Base-by-base conservation (phyloP, 2,888 invertebrate species). In the Plagodis dolabraria region DNA sequence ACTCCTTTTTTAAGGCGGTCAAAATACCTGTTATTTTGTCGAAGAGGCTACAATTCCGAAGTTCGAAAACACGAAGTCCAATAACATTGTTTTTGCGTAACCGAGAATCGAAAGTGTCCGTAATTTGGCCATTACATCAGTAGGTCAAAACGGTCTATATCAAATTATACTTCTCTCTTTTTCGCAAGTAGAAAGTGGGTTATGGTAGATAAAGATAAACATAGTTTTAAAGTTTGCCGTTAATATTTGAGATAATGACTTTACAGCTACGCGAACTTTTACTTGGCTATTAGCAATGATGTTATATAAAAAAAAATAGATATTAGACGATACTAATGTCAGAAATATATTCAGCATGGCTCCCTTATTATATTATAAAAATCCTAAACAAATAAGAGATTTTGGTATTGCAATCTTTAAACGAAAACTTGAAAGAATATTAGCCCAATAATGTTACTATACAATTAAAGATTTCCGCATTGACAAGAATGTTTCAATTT, bases 61-160 rank as follows among this genome's bases (percentile, higher is more conserved):
- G 42, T 9, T 42, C 9, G 5, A 6, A 42, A 9, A 42, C 10
- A 42, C 9, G 1, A 43, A 12, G 7, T 8, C 43, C 40, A 10
- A 33, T 40, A 36, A 7, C 36, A 46, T 42, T 47, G 51, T 57
- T 51, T 51, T 51, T 51, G 57, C 49, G 48, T 49, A 53, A 48
- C 44, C 44, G 33, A 54, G 33, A 60, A 59, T 59, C 59, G 59
- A 60, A 60, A 60, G 59, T 59, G 33, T 7, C 22, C 36, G 45
- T 46, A 38, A 35, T 45, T 44, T 50, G 11, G 42, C 53, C 34
- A 58, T 53, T 42, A 49, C 45, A 12, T 34, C 6, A 59, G 50
- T 60, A 45, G 60, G 60, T 51, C 60, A 60, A 47, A 22, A 44
- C 55, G 55, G 60, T 55, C 51, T 55, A 47, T 11, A 52, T 45